These are phyloP conservation scores for Rhagoletis zephyria DNA, from an alignment of 1,140 invertebrate genomes.

Conservation along the genomic window DNA sequence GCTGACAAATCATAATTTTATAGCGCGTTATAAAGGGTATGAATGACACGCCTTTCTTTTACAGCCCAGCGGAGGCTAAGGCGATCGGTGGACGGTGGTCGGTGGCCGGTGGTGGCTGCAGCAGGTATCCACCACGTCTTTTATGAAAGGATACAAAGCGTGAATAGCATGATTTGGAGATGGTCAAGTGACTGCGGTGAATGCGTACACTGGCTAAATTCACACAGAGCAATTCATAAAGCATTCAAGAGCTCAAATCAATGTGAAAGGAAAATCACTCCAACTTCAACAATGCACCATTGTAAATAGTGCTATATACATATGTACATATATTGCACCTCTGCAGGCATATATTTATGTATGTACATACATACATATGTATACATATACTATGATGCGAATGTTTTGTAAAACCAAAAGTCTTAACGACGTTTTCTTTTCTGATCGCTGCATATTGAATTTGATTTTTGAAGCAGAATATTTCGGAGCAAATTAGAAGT, in stretches of 20 bases:
- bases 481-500: constrained; percentile 26
- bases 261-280: constrained; percentile 43
- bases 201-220: not conserved
- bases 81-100: not conserved
- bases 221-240: constrained; percentile 31
- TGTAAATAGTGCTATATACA: not conserved
- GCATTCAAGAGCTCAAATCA: constrained; percentile 4
- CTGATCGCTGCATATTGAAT: constrained; percentile 25
- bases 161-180: constrained; percentile 40
- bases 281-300: constrained; percentile 34
- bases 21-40: constrained; percentile 12
- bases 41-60: constrained; percentile 47
- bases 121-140: not conserved
- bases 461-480: constrained; percentile 26
- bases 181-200: constrained; percentile 38
- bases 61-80: constrained; percentile 14
- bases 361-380: not conserved
- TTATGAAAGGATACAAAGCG: constrained; percentile 24
- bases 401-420: not conserved
- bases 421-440: not conserved
- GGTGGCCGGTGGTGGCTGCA: not conserved
- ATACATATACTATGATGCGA: not conserved
- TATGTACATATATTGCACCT: not conserved
- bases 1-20: constrained; percentile 46
- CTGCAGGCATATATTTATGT: too few relatives aligned